Percentiles rank a stretch among this genome's conserved stretches.
phyloP scores from a whole-genome alignment of 2,888 invertebrate genomes.

The Callyntrura guangdongensis region DNA sequence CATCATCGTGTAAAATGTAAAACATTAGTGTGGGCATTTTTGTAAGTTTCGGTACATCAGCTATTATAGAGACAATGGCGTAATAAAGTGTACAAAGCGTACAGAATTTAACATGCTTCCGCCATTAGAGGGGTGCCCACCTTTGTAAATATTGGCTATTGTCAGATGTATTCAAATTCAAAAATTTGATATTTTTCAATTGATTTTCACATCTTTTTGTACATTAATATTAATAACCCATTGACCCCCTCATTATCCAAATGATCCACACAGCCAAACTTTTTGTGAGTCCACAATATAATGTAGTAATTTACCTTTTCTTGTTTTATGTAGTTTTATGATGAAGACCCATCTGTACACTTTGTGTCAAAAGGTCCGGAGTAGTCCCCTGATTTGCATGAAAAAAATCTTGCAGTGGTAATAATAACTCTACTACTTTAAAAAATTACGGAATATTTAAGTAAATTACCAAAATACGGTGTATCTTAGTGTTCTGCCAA shows the following conservation, averaged over 20 bases:
- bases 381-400: neutral
- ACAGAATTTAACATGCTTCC: neutral
- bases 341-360: neutral
- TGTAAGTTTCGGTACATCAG: neutral
- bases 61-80: neutral
- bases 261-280: neutral
- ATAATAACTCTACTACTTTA: conserved; percentile 20
- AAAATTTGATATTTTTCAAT: conserved; percentile 1
- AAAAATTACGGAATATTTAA: conserved; percentile 1
- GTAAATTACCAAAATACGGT: conserved; percentile 13
- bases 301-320: neutral
- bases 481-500: neutral
- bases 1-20: too few relatives aligned
- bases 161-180: neutral
- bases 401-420: neutral
- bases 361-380: neutral
- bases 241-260: neutral
- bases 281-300: neutral
- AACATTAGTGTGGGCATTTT: neutral
- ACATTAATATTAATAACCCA: neutral
- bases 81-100: neutral
- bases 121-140: neutral
- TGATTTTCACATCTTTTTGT: neutral
- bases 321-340: neutral
- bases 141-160: too few relatives aligned